Evolutionary conservation across 1,140 invertebrate genomes (phyloP).

Genomic region (Acromyrmex echinatior): DNA sequence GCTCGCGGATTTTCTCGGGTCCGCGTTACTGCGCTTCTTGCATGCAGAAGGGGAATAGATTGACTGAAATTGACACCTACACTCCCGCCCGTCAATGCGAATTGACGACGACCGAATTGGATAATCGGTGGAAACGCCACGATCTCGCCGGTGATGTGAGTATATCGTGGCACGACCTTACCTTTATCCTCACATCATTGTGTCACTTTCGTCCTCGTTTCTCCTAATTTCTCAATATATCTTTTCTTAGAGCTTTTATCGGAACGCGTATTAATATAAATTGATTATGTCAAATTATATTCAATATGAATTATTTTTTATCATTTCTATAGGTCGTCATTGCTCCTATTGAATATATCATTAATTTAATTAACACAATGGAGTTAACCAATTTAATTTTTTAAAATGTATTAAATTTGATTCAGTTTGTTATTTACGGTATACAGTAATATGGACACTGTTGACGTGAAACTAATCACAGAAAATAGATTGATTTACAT

Average conservation of each 20-base stretch:
- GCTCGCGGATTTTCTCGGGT: slow-evolving; percentile 58
- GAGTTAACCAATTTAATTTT: no score
- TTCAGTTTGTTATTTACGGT: no score
- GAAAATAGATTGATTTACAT: no score
- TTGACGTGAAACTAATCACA: no score
- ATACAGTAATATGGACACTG: no score
- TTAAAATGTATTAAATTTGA: no score
- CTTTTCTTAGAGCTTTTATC: slow-evolving; percentile 4
- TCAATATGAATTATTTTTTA: no score
- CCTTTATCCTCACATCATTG: neutral
- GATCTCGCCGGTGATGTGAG: slow-evolving; percentile 16
- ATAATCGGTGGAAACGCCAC: slow-evolving; percentile 79
- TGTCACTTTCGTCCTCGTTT: slow-evolving; percentile 6
- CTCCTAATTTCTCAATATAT: slow-evolving; percentile 4
- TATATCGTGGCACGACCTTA: neutral
- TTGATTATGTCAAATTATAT: no score
- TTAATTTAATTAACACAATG: no score
- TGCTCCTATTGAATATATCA: no score
- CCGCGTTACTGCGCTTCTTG: slow-evolving; percentile 32
- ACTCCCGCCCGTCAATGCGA: slow-evolving; percentile 76
- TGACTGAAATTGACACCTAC: slow-evolving; percentile 81
- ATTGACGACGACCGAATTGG: slow-evolving; percentile 82
- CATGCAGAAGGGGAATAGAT: slow-evolving; percentile 74
- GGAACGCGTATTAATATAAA: no score
- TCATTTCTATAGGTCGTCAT: no score